Evolutionary conservation across 2,797 vertebrate genomes (phyloP), one percentile per base, ranked within the genome.

Genomic region (Sebastes nivosus): DNA sequence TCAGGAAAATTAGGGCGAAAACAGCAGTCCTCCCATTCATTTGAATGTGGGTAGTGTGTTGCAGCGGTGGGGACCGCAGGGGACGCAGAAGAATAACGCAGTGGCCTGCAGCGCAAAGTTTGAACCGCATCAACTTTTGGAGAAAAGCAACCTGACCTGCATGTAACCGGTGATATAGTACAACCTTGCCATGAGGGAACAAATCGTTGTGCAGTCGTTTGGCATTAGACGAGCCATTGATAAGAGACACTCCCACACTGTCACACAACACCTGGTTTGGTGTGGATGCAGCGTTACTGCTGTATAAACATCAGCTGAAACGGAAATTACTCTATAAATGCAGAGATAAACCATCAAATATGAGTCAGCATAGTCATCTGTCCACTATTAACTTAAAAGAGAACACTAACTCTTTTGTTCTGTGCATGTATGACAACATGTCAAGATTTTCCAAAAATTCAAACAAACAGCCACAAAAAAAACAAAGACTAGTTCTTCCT

Each of bases 381-480:
- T 42, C 22, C n/a, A 32, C 22, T 24, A 30, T 60, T 22, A 67
- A 58, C 38, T 25, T 8, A 52, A 36, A 67, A 64, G 50, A 46
- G 29, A 8, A 20, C n/a, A 25, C 8, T 14, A 2, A 59, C 52
- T 66, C 13, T 61, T 81, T 57, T 46, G 22, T 27, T 27, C 11
- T 63, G 8, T 34, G 27, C 9, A 55, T 68, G 63, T n/a, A 27
- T 60, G 60, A 74, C 38, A 82, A 36, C 52, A 70, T 71, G 59
- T 55, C 59, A 29, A 75, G 68, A 13, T n/a, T 67, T 64, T 54
- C 59, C 50, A 18, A 58, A 46, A 24, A 8, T 66, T 67, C 20
- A 79, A 77, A 78, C 38, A 79, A 78, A 76, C 76, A 81, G 66
- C 63, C 29, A 50, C 32, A 36, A 57, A 24, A 67, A 42, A 42